Conservation (phyloP, 2,113 vertebrate species). For the Aix galericulata region DNA sequence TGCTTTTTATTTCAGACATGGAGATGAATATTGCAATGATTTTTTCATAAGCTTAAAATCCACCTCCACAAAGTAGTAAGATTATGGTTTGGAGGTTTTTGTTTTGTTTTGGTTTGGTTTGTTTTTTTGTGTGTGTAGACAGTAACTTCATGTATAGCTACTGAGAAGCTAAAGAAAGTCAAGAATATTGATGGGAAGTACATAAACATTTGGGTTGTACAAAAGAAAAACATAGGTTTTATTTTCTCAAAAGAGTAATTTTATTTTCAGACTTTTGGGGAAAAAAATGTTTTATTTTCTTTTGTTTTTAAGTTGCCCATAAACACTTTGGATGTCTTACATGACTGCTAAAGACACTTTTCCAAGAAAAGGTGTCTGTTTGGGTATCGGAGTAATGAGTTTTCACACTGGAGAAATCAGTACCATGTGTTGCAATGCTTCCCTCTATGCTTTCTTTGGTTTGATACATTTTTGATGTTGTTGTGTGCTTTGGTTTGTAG, state of each 20-base stretch:
- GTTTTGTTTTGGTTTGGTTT: too few relatives aligned
- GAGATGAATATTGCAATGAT: neutral
- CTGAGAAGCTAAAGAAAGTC: neutral
- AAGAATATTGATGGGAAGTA: neutral
- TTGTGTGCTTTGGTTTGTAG: neutral
- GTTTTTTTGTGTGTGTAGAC: neutral
- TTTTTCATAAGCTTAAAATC: neutral
- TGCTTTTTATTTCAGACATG: neutral
- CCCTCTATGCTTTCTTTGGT: neutral
- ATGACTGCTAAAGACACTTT: neutral
- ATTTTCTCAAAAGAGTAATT: neutral
- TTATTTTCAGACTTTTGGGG: fast-evolving
- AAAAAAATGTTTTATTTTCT: too few relatives aligned
- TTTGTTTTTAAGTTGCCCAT: neutral
- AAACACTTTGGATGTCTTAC: neutral
- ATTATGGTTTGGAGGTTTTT: neutral
- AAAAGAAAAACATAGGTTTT: neutral
- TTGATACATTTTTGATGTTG: neutral
- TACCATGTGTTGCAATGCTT: neutral
- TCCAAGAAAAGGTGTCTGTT: neutral
- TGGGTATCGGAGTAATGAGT: neutral
- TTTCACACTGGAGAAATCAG: neutral
- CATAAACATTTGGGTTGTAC: fast-evolving
- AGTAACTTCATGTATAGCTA: neutral
- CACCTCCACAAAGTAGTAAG: neutral